Base-by-base conservation (phyloP, 2,888 invertebrate species). In the Stenotaenia linearis region DNA sequence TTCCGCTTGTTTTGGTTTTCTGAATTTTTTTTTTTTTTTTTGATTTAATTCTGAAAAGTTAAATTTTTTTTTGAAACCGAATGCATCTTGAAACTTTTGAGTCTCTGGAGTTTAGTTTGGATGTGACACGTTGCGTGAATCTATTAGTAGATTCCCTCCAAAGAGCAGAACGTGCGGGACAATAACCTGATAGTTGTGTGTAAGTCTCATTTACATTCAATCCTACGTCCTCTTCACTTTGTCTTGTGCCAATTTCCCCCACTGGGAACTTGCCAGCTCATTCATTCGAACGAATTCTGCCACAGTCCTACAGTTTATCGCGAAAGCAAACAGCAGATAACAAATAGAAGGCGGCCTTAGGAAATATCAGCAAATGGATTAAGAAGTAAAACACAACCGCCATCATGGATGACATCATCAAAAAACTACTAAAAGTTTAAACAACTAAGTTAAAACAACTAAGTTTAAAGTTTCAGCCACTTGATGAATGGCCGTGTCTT, bases 201-300 rank as follows among this genome's bases (percentile, higher is more conserved):
- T 23, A 56, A 56, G 56, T 56, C 56, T 56, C 56, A 56, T 56
- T 56, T 56, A 56, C 56, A 56, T 56, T 56, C 56, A 56, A 56
- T 56, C 56, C 56, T 12, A 56, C 56, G 56, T 56, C 56, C 56
- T 56, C 23, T 21, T 56, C 56, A 56, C 56, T 56, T 56, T n/a
- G 56, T 56, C 56, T 56, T 56, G 18, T 56, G 56, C 56, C 56
- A 56, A 56, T 56, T 56, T 21, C 7, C 7, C 18, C 18, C 10
- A 56, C 56, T 56, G 56, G 56, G 56, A 56, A 56, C 1, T 23
- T 56, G 56, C 56, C 56, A 56, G 21, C 56, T 56, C 56, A 56
- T 56, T 56, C 56, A 56, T n/a, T 23, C 56, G 40, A 56, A 56
- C 56, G 56, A 10, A 40, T 40, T 10, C 21, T 56, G 10, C 56